Percentiles rank a stretch among this genome's conserved stretches.
These are phyloP conservation scores for Cichladusa arquata DNA, from an alignment of 2,113 vertebrate genomes.

Conservation along the genomic window DNA sequence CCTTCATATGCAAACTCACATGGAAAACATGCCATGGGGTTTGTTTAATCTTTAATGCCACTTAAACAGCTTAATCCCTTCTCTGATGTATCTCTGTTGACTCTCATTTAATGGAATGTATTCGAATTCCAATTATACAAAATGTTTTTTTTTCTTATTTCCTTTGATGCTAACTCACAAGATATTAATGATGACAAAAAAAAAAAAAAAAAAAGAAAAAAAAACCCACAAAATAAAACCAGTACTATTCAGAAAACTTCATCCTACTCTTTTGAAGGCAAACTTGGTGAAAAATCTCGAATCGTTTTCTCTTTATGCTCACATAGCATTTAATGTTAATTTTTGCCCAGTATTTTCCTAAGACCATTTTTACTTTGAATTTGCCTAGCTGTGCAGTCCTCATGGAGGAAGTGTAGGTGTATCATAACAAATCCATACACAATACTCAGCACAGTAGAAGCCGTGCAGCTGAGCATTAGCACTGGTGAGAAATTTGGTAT, in stretches of 20 bases:
- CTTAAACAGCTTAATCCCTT: not conserved
- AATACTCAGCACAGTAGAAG: not conserved
- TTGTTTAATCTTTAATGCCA: not conserved
- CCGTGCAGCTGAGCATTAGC: fast-evolving
- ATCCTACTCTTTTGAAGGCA: not conserved
- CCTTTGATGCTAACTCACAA: not conserved
- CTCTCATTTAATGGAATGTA: not conserved
- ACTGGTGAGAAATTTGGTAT: not conserved
- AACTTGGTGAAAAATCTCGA: not conserved
- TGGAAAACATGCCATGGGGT: not conserved
- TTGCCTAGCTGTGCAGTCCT: not conserved
- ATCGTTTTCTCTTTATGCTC: not conserved
- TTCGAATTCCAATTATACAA: not conserved
- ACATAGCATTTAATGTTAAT: not conserved
- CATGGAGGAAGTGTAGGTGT: not conserved
- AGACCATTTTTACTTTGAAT: not conserved
- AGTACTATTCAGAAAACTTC: not conserved
- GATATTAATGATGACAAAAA: not conserved
- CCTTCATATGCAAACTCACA: not conserved
- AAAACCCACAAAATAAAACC: not conserved
- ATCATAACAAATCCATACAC: not conserved
- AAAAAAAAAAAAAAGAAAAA: too few relatives aligned
- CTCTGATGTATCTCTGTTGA: not conserved
- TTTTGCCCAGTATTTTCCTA: not conserved
- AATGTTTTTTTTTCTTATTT: not conserved